Evolutionary conservation across 2,888 invertebrate species (phyloP).

Genomic region (Zaprionus lineosus): DNA sequence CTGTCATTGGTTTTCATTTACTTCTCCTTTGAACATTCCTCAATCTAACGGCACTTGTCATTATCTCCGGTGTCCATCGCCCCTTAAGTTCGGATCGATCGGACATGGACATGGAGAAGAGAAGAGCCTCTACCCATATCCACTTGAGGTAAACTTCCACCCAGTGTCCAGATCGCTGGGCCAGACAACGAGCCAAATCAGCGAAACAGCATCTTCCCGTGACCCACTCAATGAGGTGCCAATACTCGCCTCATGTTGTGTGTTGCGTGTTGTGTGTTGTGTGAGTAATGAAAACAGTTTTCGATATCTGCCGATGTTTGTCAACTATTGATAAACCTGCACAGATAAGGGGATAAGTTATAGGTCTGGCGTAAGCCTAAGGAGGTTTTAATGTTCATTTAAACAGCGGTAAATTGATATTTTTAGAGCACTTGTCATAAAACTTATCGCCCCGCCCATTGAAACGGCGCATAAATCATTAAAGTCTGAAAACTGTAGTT

Average conservation of each 20-base stretch:
- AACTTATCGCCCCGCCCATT: slow-evolving; percentile 39
- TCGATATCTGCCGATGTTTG: slow-evolving; percentile 42
- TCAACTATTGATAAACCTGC: slow-evolving; percentile 36
- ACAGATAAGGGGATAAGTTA: slow-evolving; percentile 48
- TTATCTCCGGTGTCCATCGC: neutral
- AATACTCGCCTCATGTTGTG: too few species aligned
- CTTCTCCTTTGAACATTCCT: too few species aligned
- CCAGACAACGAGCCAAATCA: slow-evolving; percentile 6
- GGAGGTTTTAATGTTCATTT: slow-evolving; percentile 74
- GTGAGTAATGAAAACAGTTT: slow-evolving; percentile 42
- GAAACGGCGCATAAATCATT: slow-evolving; percentile 61
- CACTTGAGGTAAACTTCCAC: slow-evolving; percentile 16
- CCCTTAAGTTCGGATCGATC: slow-evolving; percentile 3
- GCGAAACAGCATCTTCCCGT: slow-evolving; percentile 20
- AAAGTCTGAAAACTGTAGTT: slow-evolving; percentile 19
- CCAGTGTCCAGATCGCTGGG: neutral
- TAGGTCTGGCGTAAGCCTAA: slow-evolving; percentile 36
- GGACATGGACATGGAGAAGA: too few species aligned
- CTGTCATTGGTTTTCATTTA: too few species aligned
- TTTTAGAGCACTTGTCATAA: slow-evolving; percentile 71
- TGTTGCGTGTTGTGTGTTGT: slow-evolving; percentile 16
- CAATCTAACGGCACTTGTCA: too few species aligned
- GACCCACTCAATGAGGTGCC: slow-evolving; percentile 5
- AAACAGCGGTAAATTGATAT: slow-evolving; percentile 72
- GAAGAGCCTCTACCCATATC: too few species aligned